These are phyloP conservation scores for Urosaurus nigricauda DNA, from an alignment of 2,797 vertebrate species.

Conservation along the genomic window DNA sequence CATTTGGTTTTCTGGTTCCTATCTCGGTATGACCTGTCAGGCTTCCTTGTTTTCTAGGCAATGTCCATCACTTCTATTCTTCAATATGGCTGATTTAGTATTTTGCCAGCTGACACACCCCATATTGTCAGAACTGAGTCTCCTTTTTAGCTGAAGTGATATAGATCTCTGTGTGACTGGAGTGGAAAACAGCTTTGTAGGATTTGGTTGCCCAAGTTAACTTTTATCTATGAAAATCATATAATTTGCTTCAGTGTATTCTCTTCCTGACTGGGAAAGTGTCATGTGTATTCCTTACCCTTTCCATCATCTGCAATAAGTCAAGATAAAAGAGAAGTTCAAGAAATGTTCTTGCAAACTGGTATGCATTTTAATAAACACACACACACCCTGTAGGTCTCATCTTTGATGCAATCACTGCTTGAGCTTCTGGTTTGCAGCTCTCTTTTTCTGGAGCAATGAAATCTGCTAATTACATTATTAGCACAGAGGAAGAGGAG, in stretches of 20 bases:
- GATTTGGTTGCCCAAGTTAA: neutral
- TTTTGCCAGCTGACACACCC: neutral
- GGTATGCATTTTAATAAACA: conserved; percentile 38
- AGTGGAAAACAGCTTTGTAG: neutral
- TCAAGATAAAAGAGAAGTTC: conserved; percentile 35
- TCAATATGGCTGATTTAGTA: neutral
- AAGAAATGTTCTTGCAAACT: conserved; percentile 10
- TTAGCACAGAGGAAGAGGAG: conserved; percentile 33
- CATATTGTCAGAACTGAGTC: neutral
- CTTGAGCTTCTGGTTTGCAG: conserved; percentile 27
- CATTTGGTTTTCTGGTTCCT: neutral
- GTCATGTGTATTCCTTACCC: neutral
- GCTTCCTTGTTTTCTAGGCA: neutral
- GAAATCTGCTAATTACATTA: conserved; percentile 33
- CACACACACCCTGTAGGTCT: conserved; percentile 32
- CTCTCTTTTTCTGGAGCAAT: conserved; percentile 42
- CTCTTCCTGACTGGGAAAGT: accelerated
- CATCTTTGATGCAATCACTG: conserved; percentile 28
- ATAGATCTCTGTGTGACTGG: neutral
- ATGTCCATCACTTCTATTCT: neutral
- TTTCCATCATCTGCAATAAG: conserved; percentile 20
- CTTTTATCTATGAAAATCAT: conserved; percentile 3
- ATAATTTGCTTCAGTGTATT: conserved; percentile 21
- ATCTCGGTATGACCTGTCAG: neutral
- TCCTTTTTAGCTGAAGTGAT: neutral